A percentile compares a stretch with the other conserved stretches of the same genome.
Evolutionary conservation across 2,888 invertebrate genomes (phyloP).

Genomic region (Pomacea canaliculata): DNA sequence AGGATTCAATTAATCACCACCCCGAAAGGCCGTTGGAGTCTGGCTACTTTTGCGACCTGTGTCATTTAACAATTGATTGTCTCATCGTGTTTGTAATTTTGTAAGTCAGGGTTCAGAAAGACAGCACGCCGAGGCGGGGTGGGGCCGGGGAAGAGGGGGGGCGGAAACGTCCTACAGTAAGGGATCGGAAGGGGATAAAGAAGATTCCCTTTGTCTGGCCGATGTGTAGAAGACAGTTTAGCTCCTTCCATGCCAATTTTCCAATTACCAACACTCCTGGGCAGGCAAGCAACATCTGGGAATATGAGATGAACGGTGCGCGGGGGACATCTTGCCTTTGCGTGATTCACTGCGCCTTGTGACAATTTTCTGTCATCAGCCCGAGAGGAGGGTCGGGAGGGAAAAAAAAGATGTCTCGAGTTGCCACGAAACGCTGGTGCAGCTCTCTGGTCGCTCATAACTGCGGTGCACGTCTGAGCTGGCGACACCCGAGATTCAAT

Average conservation of each 20-base stretch:
- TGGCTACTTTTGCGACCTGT: constrained; percentile 4
- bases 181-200: background rate
- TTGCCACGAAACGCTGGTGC: background rate
- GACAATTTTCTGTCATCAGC: constrained; percentile 25
- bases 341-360: constrained; percentile 19
- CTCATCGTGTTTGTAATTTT: constrained; percentile 9
- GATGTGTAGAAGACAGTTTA: constrained; percentile 4
- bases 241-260: constrained; percentile 4
- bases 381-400: constrained; percentile 8
- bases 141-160: too few relatives aligned
- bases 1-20: constrained; percentile 23
- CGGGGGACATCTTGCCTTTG: constrained; percentile 1
- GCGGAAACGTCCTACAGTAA: background rate
- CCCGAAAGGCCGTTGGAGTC: constrained; percentile 9
- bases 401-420: background rate
- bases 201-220: constrained; percentile 1
- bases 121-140: background rate
- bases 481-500: constrained; percentile 14
- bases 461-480: background rate
- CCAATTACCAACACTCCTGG: constrained; percentile 12
- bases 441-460: background rate
- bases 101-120: background rate
- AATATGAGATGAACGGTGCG: background rate
- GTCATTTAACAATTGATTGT: constrained; percentile 14
- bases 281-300: constrained; percentile 1